Conservation (phyloP, 2,113 vertebrate genomes). For the Odontesthes bonariensis region DNA sequence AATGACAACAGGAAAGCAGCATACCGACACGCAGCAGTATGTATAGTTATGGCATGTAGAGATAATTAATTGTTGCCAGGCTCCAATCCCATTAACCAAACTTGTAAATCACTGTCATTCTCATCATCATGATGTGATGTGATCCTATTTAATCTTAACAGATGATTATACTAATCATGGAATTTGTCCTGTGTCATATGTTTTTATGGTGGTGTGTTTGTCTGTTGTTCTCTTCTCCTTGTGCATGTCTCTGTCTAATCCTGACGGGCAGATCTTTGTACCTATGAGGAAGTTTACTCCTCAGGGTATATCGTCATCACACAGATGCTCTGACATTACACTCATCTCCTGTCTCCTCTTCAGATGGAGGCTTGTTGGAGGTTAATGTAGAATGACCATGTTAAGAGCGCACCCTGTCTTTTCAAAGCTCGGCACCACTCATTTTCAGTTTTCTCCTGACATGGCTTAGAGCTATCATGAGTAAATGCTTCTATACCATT, state of each 20-base stretch:
- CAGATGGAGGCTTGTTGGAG: conserved; percentile 20
- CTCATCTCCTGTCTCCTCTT: conserved; percentile 21
- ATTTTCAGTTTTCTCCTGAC: conserved; percentile 8
- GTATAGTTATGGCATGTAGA: background rate
- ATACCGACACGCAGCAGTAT: background rate
- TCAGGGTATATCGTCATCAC: conserved; percentile 44
- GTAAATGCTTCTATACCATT: background rate
- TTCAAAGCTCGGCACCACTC: conserved; percentile 13
- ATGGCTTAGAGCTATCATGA: conserved; percentile 15
- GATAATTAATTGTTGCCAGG: background rate
- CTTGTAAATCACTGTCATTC: conserved; percentile 9
- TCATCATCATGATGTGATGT: background rate
- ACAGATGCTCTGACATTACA: conserved; percentile 23
- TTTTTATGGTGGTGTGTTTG: conserved; percentile 33
- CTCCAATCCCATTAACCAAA: conserved; percentile 23
- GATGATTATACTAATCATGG: conserved; percentile 41
- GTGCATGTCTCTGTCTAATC: conserved; percentile 11
- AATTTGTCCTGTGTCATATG: conserved; percentile 19
- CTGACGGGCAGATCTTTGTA: conserved; percentile 51
- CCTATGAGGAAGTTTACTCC: conserved; percentile 38
- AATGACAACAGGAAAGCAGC: background rate
- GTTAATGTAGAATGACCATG: conserved; percentile 45
- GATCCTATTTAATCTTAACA: conserved; percentile 32
- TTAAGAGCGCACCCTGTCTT: conserved; percentile 23
- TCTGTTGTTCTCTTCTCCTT: conserved; percentile 8